Base-by-base conservation (phyloP, 2,888 invertebrate species). In the Lymantria monacha region DNA sequence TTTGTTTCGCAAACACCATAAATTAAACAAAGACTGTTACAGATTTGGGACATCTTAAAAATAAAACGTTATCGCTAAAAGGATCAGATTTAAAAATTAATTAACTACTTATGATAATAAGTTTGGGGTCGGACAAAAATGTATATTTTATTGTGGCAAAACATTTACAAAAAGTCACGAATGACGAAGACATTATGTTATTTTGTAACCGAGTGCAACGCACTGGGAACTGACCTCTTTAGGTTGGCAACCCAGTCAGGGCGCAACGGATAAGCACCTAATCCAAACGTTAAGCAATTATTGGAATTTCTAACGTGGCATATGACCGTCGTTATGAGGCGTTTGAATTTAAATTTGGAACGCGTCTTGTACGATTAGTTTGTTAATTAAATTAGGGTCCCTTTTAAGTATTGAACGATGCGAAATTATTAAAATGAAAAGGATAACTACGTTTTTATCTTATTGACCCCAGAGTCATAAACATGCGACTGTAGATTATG, bases 171-270 rank as follows among this genome's bases (percentile, higher is more conserved):
- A 83, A 84, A 80, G 70, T 72, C 60, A 72, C 69, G 71, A 74
- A 81, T 83, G 83, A 81, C 80, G 80, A 80, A 78, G 74, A 74
- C 76, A 76, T 81, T 79, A 78, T 74, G 79, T 81, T 86, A 84
- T 87, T 85, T 86, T 79, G 85, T 85, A 83, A 83, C 80, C 46
- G 82, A 82, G 87, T 84, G 87, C 87, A 87, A 83, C 72, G 86
- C 70, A 76, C 85, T 79, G 80, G 77, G 78, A 79, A 76, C 76
- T 84, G 84, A 83, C 81, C 79, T 79, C 73, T 64, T 70, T 74
- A 80, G 81, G 81, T 74, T 82, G 81, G 80, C 80, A 81, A 77
- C 79, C 72, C 79, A 64, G 66, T 59, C 67, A 74, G 76, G 71
- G 73, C 71, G 60, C 64, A 56, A 53, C 61, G 69, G 59, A 76